Conservation (phyloP, 2,113 vertebrate genomes). For the Myiozetetes cayanensis region DNA sequence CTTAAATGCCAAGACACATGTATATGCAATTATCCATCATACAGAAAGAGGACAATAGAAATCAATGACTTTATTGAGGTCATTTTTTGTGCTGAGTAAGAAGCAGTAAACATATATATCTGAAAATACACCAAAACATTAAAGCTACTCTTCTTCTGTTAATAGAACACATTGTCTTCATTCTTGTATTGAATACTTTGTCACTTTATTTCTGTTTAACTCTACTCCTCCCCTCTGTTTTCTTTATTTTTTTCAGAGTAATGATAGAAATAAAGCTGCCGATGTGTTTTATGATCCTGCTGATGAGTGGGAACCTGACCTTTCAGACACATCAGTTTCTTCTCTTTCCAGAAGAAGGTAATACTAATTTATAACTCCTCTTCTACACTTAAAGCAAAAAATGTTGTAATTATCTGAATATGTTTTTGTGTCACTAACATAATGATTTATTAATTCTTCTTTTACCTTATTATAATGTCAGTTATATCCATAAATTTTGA, state of each 20-base stretch:
- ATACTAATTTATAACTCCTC: background rate
- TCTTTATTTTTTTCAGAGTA: conserved; percentile 72
- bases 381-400: background rate
- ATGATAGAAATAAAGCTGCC: conserved; percentile 75
- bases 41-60: background rate
- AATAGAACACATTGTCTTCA: background rate
- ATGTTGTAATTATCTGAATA: background rate
- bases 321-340: conserved; percentile 77
- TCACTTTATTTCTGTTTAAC: background rate
- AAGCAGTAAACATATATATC: background rate
- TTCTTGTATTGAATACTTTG: background rate
- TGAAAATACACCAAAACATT: background rate
- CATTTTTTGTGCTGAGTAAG: background rate
- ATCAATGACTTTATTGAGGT: background rate
- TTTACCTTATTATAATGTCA: background rate
- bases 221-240: background rate
- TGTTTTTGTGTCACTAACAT: background rate
- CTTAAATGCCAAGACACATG: background rate
- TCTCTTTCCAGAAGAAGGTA: conserved; percentile 90
- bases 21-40: background rate
- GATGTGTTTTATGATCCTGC: conserved; percentile 90
- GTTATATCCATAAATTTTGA: background rate
- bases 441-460: background rate
- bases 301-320: conserved; percentile 95
- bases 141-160: background rate